These are phyloP conservation scores for Hippopotamyrus pictus DNA, from an alignment of 2,797 vertebrate genomes.

Conservation along the genomic window DNA sequence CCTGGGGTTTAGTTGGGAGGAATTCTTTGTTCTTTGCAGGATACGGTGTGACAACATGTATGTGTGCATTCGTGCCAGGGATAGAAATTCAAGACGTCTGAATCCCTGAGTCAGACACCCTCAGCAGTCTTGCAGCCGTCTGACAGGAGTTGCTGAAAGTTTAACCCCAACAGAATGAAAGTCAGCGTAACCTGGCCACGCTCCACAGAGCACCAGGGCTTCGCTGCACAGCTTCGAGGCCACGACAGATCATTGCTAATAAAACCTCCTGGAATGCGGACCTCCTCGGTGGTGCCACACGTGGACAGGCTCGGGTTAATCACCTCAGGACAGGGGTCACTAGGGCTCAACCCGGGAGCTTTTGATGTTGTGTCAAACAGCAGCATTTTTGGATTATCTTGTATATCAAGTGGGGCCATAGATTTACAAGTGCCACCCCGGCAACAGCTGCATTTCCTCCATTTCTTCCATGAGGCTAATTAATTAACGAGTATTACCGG, in stretches of 20 bases:
- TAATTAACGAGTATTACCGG: slow-evolving; percentile 22
- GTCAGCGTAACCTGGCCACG: not conserved
- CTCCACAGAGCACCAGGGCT: not conserved
- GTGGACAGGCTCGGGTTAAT: not conserved
- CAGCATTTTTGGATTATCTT: not conserved
- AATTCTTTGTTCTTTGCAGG: not conserved
- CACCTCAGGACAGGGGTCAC: not conserved
- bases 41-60: not conserved
- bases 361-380: not conserved
- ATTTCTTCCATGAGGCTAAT: not conserved
- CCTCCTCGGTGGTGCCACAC: not conserved
- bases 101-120: not conserved
- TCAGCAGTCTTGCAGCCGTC: slow-evolving; percentile 30
- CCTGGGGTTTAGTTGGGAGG: not conserved
- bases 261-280: not conserved
- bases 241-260: not conserved
- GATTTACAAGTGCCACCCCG: not conserved
- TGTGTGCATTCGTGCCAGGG: not conserved
- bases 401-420: not conserved
- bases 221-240: not conserved
- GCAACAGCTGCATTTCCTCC: not conserved
- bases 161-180: slow-evolving; percentile 12
- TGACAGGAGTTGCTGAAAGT: slow-evolving; percentile 26
- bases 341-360: not conserved
- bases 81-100: not conserved